A percentile compares a stretch with the other conserved stretches of the same genome.
Conservation (phyloP, 1,140 invertebrate species). For the Drosophila yakuba region DNA sequence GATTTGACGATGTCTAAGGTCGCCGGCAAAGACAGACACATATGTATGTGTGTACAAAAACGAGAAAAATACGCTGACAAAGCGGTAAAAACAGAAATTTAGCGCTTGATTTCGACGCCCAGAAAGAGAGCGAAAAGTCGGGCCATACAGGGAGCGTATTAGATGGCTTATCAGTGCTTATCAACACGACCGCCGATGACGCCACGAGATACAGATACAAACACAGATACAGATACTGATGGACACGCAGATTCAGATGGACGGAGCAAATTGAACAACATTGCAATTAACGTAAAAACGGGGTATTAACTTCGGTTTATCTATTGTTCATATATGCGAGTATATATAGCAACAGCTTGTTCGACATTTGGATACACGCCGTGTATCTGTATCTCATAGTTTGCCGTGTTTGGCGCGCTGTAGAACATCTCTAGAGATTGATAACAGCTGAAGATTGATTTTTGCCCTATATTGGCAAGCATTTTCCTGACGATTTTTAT, state of each 20-base stretch:
- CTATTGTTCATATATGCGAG: constrained; percentile 9
- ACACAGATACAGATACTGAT: constrained; percentile 24
- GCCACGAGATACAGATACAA: constrained; percentile 35
- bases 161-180: constrained; percentile 62
- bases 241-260: constrained; percentile 7
- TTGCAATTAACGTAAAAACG: constrained; percentile 48
- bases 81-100: constrained; percentile 23
- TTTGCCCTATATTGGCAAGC: not conserved
- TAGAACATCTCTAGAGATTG: constrained; percentile 46
- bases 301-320: constrained; percentile 36
- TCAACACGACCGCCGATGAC: constrained; percentile 38
- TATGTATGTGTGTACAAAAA: not conserved
- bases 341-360: constrained; percentile 57
- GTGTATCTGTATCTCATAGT: constrained; percentile 52
- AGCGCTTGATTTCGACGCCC: constrained; percentile 27
- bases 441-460: constrained; percentile 40
- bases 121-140: constrained; percentile 5
- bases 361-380: constrained; percentile 31
- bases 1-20: constrained; percentile 47
- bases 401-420: constrained; percentile 43
- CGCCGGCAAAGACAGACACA: constrained; percentile 28
- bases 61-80: constrained; percentile 34
- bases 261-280: constrained; percentile 63
- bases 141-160: constrained; percentile 28
- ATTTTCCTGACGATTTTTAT: not conserved